Evolutionary conservation across 2,113 vertebrate species (phyloP).

Genomic region (Leptobrachium ailaonicum): DNA sequence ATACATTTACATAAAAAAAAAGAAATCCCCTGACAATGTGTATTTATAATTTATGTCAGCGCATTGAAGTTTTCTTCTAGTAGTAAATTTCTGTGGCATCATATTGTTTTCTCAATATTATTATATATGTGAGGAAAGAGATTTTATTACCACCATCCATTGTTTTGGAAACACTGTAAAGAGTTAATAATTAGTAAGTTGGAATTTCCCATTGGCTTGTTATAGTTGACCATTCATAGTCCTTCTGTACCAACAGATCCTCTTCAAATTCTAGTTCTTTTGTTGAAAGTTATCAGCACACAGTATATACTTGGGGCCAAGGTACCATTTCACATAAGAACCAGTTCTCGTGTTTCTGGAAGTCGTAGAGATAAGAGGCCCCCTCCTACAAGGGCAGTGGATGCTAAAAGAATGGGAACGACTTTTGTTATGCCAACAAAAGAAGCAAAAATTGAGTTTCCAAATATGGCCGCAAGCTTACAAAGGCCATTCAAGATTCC

Average conservation of each 20-base stretch:
- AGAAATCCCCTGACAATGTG: too few relatives aligned
- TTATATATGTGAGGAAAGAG: too few relatives aligned
- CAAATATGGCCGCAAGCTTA: constrained; percentile 89
- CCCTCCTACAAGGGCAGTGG: constrained; percentile 85
- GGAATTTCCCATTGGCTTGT: background rate
- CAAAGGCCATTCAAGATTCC: constrained; percentile 90
- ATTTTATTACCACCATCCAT: too few relatives aligned
- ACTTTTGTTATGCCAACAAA: constrained; percentile 93
- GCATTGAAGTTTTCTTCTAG: too few relatives aligned
- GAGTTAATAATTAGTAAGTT: background rate
- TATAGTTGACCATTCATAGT: background rate
- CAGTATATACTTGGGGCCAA: background rate
- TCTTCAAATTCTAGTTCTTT: constrained; percentile 3
- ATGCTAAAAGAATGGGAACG: constrained; percentile 91
- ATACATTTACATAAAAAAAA: too few relatives aligned
- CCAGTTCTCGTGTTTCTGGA: constrained; percentile 92
- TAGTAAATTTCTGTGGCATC: too few relatives aligned
- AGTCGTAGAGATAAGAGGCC: constrained; percentile 88
- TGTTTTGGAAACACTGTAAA: too few relatives aligned
- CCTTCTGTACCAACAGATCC: background rate
- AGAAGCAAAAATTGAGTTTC: constrained; percentile 92
- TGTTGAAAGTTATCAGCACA: background rate
- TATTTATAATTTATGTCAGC: too few relatives aligned
- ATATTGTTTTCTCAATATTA: too few relatives aligned
- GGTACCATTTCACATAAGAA: constrained; percentile 78